Percentiles rank a stretch among this genome's conserved stretches.
Evolutionary conservation across 2,113 vertebrate species (phyloP).

Genomic region (Pomatostomus ruficeps): DNA sequence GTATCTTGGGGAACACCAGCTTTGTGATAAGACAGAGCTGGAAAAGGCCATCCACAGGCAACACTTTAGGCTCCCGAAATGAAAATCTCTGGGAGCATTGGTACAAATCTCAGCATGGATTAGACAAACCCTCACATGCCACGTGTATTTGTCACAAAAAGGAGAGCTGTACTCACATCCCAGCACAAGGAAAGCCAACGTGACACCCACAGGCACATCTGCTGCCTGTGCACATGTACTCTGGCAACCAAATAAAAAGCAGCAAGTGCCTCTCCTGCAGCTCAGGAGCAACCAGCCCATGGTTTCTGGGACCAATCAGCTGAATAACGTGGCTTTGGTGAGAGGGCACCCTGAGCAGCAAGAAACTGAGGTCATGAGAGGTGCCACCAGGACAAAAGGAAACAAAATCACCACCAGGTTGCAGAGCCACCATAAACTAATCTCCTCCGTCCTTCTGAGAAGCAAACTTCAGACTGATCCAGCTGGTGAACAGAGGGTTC

Average conservation of each 20-base stretch:
- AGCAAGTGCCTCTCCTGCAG: neutral
- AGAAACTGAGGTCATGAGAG: neutral
- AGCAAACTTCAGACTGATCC: neutral
- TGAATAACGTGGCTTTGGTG: fast-evolving
- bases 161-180: neutral
- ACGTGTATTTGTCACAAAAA: neutral
- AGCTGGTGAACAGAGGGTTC: neutral
- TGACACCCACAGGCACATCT: neutral
- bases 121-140: neutral
- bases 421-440: neutral
- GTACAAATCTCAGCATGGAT: neutral
- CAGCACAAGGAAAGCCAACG: neutral
- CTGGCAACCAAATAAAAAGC: neutral
- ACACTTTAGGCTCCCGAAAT: neutral
- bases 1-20: neutral
- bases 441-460: neutral
- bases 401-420: neutral
- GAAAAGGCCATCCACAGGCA: neutral
- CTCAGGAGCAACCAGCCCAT: neutral
- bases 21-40: neutral
- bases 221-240: neutral
- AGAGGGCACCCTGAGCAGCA: neutral
- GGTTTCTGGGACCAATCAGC: neutral
- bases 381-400: neutral
- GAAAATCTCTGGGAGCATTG: fast-evolving